These are phyloP conservation scores for Dysdera silvatica DNA, from an alignment of 1,140 invertebrate species.

Conservation along the genomic window DNA sequence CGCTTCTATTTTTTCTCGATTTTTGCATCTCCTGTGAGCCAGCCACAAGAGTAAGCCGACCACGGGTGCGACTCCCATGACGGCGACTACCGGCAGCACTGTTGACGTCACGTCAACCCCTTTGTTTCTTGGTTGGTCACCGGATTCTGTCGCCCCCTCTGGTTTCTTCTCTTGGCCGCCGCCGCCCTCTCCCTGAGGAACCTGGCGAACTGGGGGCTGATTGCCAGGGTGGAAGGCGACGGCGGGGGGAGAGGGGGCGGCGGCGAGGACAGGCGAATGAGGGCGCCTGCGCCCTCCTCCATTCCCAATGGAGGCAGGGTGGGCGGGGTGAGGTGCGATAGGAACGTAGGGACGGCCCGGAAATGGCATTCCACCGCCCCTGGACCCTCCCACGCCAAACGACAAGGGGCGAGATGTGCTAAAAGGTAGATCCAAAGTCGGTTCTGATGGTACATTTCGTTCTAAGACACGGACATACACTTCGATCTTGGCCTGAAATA, in stretches of 20 bases:
- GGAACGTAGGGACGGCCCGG: constrained; percentile 18
- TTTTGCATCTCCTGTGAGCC: constrained; percentile 39
- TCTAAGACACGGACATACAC: constrained; percentile 50
- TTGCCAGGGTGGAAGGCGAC: not conserved
- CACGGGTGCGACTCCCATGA: constrained; percentile 35
- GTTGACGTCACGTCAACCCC: constrained; percentile 31
- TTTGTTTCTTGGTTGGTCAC: too few species aligned
- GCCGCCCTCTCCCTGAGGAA: constrained; percentile 16
- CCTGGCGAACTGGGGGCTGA: constrained; percentile 10
- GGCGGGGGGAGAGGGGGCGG: constrained; percentile 15
- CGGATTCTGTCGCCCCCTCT: not conserved
- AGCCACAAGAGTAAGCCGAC: constrained; percentile 33
- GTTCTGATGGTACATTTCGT: constrained; percentile 8
- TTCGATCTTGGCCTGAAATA: constrained; percentile 56
- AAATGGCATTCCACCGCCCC: constrained; percentile 21
- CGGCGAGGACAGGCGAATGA: not conserved
- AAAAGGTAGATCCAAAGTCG: constrained; percentile 27
- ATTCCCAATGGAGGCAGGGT: constrained; percentile 24
- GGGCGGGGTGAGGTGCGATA: constrained; percentile 20
- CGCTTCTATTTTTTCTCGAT: constrained; percentile 39
- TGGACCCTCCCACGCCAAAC: not conserved
- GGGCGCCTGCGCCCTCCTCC: constrained; percentile 16
- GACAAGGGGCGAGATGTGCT: constrained; percentile 17
- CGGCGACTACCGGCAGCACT: constrained; percentile 35
- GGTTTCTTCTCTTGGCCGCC: constrained; percentile 9